phyloP scores from a whole-genome alignment of 2,888 invertebrate species.

The Synanthedon tipuliformis region DNA sequence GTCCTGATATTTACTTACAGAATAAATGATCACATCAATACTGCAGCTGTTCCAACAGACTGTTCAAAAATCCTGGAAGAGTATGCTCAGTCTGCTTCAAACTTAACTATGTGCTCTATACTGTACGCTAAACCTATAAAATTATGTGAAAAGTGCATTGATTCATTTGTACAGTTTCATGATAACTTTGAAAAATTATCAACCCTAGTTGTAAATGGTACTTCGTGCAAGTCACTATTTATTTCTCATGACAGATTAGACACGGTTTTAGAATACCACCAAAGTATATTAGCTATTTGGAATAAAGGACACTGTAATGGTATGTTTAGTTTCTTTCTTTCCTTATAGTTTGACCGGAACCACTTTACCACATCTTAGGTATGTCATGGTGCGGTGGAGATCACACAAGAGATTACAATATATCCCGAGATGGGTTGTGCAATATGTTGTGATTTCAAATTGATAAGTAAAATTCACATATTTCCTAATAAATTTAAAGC shows the following conservation, averaged over 20 bases:
- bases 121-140: slow-evolving; percentile 71
- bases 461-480: too few species aligned
- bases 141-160: slow-evolving; percentile 71
- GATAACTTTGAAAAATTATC: slow-evolving; percentile 63
- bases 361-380: too few species aligned
- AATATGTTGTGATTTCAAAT: too few species aligned
- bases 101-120: slow-evolving; percentile 73
- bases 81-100: slow-evolving; percentile 68
- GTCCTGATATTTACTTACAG: background rate
- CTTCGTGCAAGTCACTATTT: slow-evolving; percentile 69
- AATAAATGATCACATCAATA: background rate
- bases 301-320: slow-evolving; percentile 73
- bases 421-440: too few species aligned
- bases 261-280: slow-evolving; percentile 69
- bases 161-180: slow-evolving; percentile 60
- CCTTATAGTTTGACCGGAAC: background rate
- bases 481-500: too few species aligned
- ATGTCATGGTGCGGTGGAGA: too few species aligned
- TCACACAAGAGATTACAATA: too few species aligned
- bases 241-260: slow-evolving; percentile 73
- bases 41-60: background rate
- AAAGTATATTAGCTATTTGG: slow-evolving; percentile 70
- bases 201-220: slow-evolving; percentile 51
- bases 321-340: slow-evolving; percentile 26
- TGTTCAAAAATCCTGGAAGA: slow-evolving; percentile 36